phyloP scores from a whole-genome alignment of 2,113 vertebrate species.

The Naja naja region DNA sequence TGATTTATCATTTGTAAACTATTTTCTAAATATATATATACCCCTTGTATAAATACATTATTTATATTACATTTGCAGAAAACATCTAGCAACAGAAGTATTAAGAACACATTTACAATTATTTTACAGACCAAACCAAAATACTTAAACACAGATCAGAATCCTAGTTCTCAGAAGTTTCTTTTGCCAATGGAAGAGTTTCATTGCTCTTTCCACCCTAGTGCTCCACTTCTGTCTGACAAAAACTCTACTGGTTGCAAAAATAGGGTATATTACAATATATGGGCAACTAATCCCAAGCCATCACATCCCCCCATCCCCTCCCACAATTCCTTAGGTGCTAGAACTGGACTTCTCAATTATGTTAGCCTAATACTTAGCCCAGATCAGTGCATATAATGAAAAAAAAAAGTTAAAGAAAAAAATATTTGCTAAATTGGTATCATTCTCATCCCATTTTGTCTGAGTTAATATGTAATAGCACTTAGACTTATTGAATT shows the following conservation, averaged over 20 bases:
- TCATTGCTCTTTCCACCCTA: not conserved
- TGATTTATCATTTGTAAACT: slow-evolving; percentile 7
- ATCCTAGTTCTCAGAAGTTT: not conserved
- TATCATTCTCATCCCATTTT: not conserved
- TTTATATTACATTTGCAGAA: not conserved
- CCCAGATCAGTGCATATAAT: not conserved
- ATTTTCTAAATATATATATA: slow-evolving; percentile 7
- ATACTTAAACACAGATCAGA: not conserved
- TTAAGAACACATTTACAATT: not conserved
- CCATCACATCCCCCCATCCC: not conserved
- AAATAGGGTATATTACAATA: not conserved
- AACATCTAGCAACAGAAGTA: not conserved
- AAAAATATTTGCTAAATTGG: not conserved
- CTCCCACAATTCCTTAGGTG: not conserved
- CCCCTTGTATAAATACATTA: not conserved
- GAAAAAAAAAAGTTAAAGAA: not conserved
- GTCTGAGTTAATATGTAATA: not conserved
- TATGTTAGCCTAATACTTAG: not conserved
- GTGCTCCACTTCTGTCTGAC: not conserved
- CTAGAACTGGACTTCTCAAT: not conserved
- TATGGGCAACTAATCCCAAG: not conserved
- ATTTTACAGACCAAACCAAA: not conserved
- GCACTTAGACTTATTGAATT: not conserved
- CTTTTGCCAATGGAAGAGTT: not conserved
- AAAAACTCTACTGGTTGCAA: not conserved